Evolutionary conservation across 1,140 invertebrate genomes (phyloP).

Genomic region (Procambarus clarkii): DNA sequence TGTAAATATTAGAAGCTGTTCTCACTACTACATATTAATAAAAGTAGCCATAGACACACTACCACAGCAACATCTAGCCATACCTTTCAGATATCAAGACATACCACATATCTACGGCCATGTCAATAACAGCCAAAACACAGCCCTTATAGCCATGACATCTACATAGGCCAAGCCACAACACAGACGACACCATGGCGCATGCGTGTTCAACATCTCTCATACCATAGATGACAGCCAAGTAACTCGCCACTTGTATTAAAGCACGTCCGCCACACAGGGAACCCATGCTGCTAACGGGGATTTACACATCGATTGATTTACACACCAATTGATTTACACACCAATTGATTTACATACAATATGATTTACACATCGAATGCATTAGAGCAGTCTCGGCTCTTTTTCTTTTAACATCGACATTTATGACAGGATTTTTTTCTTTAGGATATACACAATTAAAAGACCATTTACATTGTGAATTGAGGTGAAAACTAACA

Average conservation of each 20-base stretch:
- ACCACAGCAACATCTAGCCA: slow-evolving; percentile 42
- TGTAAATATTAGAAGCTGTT: not conserved
- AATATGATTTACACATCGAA: too few relatives aligned
- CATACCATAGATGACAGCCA: slow-evolving; percentile 31
- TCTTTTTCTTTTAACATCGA: too few relatives aligned
- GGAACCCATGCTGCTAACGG: not conserved
- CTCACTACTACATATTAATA: not conserved
- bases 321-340: too few relatives aligned
- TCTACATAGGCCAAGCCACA: not conserved
- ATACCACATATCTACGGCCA: not conserved
- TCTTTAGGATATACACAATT: too few relatives aligned
- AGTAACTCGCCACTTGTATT: slow-evolving; percentile 22
- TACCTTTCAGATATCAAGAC: not conserved
- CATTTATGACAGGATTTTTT: too few relatives aligned
- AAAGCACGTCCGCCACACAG: not conserved
- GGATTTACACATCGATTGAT: too few relatives aligned
- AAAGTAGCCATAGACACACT: not conserved
- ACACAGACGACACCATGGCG: not conserved
- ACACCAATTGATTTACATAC: too few relatives aligned
- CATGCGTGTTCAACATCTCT: slow-evolving; percentile 32
- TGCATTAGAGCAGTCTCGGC: too few relatives aligned
- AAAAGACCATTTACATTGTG: too few relatives aligned
- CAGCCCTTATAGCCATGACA: not conserved
- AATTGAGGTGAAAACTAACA: too few relatives aligned
- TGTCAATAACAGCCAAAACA: not conserved